Evolutionary conservation across 2,797 vertebrate genomes (phyloP).

Genomic region (Chanos chanos): DNA sequence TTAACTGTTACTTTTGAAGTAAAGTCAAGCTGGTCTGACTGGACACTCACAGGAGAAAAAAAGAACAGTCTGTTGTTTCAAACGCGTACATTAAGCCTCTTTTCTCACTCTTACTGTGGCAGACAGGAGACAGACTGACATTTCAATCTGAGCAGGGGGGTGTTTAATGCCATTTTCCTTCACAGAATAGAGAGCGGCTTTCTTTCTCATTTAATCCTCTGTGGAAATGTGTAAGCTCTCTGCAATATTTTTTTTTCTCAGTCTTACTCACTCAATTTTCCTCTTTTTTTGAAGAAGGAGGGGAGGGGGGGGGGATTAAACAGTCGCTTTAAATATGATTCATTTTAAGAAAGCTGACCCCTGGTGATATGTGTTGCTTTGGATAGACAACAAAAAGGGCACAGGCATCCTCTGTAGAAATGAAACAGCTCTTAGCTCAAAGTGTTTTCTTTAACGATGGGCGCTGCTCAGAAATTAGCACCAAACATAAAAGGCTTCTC

Average conservation of each 20-base stretch:
- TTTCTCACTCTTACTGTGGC: constrained; percentile 36
- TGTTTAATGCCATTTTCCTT: constrained; percentile 52
- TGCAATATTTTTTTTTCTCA: constrained; percentile 20
- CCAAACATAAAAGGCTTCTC: constrained; percentile 4
- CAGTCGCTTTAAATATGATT: constrained; percentile 13
- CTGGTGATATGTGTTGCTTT: not conserved
- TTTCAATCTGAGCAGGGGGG: constrained; percentile 49
- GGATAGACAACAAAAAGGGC: constrained; percentile 5
- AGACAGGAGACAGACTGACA: constrained; percentile 52
- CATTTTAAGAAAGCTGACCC: constrained; percentile 3
- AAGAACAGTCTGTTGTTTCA: constrained; percentile 55
- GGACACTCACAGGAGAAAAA: too few relatives aligned
- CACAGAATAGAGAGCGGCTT: constrained; percentile 44
- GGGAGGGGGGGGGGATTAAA: constrained; percentile 24
- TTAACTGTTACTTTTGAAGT: too few relatives aligned
- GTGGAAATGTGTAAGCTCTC: constrained; percentile 55
- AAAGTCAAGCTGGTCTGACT: constrained; percentile 34
- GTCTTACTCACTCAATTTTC: constrained; percentile 27
- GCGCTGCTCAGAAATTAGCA: not conserved
- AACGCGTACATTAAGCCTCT: constrained; percentile 64
- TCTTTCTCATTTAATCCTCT: constrained; percentile 58
- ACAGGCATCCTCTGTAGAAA: constrained; percentile 4
- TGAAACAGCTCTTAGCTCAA: constrained; percentile 2
- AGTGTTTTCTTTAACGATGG: not conserved
- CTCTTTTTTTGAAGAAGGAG: not conserved